A percentile compares a stretch with the other conserved stretches of the same genome.
Conservation (phyloP, 2,888 invertebrate genomes). For the Belgica antarctica region DNA sequence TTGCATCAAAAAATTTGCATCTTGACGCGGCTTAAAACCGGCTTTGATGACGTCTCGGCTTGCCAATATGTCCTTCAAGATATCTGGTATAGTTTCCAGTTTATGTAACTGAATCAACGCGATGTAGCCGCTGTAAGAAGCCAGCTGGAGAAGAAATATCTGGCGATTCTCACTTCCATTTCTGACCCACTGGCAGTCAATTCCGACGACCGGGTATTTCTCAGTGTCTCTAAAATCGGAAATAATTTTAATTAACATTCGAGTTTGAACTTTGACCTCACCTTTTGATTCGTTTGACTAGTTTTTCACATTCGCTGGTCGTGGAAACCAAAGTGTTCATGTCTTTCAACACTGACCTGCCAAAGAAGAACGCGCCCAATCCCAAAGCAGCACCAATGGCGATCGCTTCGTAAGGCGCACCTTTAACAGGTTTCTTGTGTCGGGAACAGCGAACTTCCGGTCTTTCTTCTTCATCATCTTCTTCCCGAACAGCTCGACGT, state of each 20-base stretch:
- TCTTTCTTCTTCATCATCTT: too few relatives aligned
- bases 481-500: too few relatives aligned
- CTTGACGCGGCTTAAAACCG: slow-evolving; percentile 62
- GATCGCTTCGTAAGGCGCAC: too few relatives aligned
- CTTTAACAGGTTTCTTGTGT: too few relatives aligned
- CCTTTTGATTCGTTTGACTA: too few relatives aligned
- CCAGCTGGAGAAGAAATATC: slow-evolving; percentile 10
- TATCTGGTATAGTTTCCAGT: too few relatives aligned
- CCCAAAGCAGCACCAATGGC: neutral
- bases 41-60: neutral
- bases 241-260: too few relatives aligned
- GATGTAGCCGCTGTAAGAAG: slow-evolving; percentile 9
- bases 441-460: too few relatives aligned
- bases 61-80: neutral
- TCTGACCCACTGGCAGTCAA: slow-evolving; percentile 25
- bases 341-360: neutral
- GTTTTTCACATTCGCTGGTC: neutral
- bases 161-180: neutral
- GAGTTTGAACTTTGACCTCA: too few relatives aligned
- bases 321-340: neutral
- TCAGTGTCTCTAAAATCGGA: slow-evolving; percentile 23
- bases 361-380: neutral
- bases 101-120: too few relatives aligned
- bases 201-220: slow-evolving; percentile 6
- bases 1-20: slow-evolving; percentile 63